Conservation (phyloP, 1,140 invertebrate genomes). For the Drosophila nigrodunni region DNA sequence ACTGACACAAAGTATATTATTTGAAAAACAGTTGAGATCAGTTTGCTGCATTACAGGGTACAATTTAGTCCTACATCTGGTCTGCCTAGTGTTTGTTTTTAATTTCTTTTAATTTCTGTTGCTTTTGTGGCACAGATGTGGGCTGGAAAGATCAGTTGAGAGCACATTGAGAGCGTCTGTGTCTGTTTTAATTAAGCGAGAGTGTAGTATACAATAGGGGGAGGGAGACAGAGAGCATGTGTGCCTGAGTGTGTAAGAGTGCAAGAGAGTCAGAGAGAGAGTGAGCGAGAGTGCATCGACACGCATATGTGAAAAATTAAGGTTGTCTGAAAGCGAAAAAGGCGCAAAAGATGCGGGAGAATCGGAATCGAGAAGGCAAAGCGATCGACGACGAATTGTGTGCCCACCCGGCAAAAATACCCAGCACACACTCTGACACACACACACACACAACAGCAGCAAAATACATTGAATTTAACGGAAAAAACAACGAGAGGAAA, state of each 20-base stretch:
- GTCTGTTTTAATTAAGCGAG: conserved; percentile 78
- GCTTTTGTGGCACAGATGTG: conserved; percentile 66
- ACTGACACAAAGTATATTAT: not conserved
- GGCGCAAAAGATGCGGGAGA: conserved; percentile 73
- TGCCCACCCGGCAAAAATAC: conserved; percentile 41
- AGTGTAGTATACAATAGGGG: conserved; percentile 17
- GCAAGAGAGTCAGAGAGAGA: conserved; percentile 9
- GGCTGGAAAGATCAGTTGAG: conserved; percentile 64
- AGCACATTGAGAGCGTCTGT: conserved; percentile 63
- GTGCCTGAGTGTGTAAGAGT: conserved; percentile 12
- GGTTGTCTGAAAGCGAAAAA: conserved; percentile 64
- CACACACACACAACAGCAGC: not conserved
- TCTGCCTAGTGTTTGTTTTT: conserved; percentile 51
- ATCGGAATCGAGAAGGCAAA: conserved; percentile 23
- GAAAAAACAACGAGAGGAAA: conserved; percentile 49
- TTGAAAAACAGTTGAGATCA: not conserved
- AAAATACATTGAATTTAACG: conserved; percentile 64
- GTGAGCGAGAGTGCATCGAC: conserved; percentile 35
- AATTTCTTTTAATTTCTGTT: conserved; percentile 77
- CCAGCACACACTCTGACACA: conserved; percentile 6
- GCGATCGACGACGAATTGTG: conserved; percentile 44
- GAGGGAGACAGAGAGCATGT: conserved; percentile 13
- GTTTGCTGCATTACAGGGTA: conserved; percentile 6
- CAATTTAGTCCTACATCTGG: not conserved
- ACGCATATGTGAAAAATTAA: conserved; percentile 81